Percentiles rank a stretch among this genome's conserved stretches.
Evolutionary conservation across 2,797 vertebrate species (phyloP).

Genomic region (Coccyzus lansbergi): DNA sequence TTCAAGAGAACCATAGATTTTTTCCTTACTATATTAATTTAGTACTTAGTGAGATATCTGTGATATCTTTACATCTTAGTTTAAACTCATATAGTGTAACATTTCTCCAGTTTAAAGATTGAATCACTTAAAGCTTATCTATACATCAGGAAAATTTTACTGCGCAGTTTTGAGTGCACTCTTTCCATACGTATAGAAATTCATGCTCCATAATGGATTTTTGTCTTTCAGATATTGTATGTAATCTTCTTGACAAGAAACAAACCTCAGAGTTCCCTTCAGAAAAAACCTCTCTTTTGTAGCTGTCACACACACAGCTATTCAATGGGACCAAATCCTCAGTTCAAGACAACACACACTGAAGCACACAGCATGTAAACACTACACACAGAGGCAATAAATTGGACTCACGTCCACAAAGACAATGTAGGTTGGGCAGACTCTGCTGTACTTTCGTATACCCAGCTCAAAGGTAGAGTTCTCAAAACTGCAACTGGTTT

Average conservation of each 20-base stretch:
- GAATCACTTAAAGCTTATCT: background rate
- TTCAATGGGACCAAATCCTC: background rate
- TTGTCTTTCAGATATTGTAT: background rate
- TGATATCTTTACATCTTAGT: background rate
- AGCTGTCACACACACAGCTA: background rate
- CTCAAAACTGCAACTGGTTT: background rate
- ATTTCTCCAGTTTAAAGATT: background rate
- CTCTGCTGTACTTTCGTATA: background rate
- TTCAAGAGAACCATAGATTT: background rate
- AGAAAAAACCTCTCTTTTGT: background rate
- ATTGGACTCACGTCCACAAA: background rate
- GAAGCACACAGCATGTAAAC: background rate
- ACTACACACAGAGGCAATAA: background rate
- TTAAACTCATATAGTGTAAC: background rate
- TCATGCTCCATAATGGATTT: background rate
- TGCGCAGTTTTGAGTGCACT: background rate
- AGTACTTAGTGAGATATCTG: background rate
- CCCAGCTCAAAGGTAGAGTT: background rate
- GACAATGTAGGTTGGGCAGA: accelerated
- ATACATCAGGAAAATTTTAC: background rate
- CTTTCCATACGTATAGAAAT: background rate
- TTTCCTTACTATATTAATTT: background rate
- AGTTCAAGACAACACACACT: background rate
- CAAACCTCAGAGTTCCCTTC: background rate
- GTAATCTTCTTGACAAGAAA: background rate